A percentile compares a stretch with the other conserved stretches of the same genome.
Evolutionary conservation across 2,888 invertebrate species (phyloP).

Genomic region (Slavum lentiscoides): DNA sequence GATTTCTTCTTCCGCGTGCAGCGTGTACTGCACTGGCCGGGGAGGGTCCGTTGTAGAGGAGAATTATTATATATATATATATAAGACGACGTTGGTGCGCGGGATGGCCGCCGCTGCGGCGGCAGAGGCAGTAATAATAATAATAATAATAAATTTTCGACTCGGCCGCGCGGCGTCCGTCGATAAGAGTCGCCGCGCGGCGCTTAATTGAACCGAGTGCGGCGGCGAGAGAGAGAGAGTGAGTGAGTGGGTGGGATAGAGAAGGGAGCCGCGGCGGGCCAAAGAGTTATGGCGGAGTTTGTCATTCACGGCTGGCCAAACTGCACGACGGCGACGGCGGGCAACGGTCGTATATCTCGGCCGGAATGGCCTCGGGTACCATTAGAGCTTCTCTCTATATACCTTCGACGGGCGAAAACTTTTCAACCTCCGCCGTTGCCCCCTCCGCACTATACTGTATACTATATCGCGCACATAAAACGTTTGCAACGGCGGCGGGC

Average conservation of each 20-base stretch:
- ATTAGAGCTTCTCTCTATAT: conserved; percentile 51
- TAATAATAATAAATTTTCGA: conserved; percentile 53
- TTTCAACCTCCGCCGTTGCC: conserved; percentile 32
- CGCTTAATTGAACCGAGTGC: conserved; percentile 50
- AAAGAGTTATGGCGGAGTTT: conserved; percentile 55
- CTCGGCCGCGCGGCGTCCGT: conserved; percentile 32
- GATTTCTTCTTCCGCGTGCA: conserved; percentile 28
- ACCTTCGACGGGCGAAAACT: conserved; percentile 53
- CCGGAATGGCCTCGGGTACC: conserved; percentile 53
- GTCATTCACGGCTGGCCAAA: conserved; percentile 54
- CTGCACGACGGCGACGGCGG: conserved; percentile 45
- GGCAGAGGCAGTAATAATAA: conserved; percentile 6
- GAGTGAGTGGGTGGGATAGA: conserved; percentile 55
- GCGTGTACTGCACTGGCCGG: background rate
- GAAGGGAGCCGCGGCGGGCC: conserved; percentile 55
- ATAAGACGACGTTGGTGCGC: background rate
- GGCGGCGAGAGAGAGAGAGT: conserved; percentile 55
- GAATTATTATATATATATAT: background rate
- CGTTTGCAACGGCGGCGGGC: background rate
- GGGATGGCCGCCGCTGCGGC: background rate
- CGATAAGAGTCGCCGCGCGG: conserved; percentile 43
- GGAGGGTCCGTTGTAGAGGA: background rate
- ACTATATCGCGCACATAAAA: conserved; percentile 44
- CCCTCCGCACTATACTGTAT: background rate
- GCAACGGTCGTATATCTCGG: conserved; percentile 51